A percentile compares a stretch with the other conserved stretches of the same genome.
phyloP scores from a whole-genome alignment of 37 sponge, comb jelly and placozoan genomes.

The Aphrocallistes beatrix region DNA sequence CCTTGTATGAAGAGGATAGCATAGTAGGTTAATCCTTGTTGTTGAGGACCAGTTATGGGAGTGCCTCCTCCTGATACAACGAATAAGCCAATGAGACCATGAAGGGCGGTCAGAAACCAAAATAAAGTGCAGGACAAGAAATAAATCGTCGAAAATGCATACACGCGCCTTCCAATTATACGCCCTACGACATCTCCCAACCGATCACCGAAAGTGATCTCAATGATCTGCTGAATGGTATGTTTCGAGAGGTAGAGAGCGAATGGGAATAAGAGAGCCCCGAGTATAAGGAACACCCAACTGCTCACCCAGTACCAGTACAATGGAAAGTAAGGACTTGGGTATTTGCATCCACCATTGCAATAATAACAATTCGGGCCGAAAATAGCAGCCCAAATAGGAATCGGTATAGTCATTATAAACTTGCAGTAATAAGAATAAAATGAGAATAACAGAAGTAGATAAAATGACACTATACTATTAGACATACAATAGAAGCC shows the following conservation, averaged over 20 bases:
- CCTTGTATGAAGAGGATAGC: neutral
- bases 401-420: neutral
- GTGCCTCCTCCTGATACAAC: neutral
- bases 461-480: neutral
- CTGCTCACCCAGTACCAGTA: too few relatives aligned
- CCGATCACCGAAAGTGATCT: neutral
- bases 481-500: neutral
- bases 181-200: neutral
- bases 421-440: neutral
- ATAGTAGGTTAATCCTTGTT: neutral
- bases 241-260: neutral
- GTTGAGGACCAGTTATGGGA: neutral
- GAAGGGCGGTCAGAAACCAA: neutral
- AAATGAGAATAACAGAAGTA: neutral
- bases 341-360: too few relatives aligned
- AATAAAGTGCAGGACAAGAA: neutral
- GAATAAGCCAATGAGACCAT: neutral
- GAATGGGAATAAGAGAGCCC: neutral
- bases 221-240: neutral
- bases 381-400: neutral
- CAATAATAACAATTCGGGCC: neutral
- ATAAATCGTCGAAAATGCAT: neutral
- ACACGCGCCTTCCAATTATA: neutral
- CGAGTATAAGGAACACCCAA: neutral
- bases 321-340: too few relatives aligned